phyloP scores from a whole-genome alignment of 2,113 vertebrate species.

The Progne subis region DNA sequence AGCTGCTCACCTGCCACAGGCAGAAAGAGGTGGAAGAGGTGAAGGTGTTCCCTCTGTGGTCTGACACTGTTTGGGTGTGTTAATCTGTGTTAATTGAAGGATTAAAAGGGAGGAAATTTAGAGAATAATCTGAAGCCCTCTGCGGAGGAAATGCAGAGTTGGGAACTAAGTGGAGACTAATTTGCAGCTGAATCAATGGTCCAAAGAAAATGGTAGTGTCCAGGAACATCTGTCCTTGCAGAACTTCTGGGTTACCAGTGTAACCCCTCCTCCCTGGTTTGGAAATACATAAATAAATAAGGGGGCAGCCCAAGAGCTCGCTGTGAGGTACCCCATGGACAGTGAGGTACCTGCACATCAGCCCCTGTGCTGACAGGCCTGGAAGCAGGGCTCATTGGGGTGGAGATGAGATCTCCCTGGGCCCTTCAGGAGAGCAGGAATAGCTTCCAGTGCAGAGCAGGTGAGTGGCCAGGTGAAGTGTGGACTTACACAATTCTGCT shows the following conservation, averaged over 20 bases:
- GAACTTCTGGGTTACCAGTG: not conserved
- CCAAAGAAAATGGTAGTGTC: not conserved
- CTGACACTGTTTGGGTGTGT: not conserved
- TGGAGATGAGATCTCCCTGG: not conserved
- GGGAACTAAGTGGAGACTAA: not conserved
- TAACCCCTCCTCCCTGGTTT: not conserved
- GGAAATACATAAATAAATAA: not conserved
- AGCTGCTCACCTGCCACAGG: not conserved
- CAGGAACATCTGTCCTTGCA: not conserved
- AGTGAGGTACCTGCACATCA: not conserved
- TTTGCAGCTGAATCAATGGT: not conserved
- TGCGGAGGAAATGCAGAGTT: not conserved
- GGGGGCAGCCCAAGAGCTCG: not conserved
- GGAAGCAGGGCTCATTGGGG: not conserved
- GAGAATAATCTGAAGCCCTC: not conserved
- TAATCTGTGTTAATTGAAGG: not conserved
- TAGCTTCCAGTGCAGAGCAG: not conserved
- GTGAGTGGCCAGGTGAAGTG: not conserved
- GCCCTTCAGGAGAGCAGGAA: not conserved
- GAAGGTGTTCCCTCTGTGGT: not conserved
- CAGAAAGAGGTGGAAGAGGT: not conserved
- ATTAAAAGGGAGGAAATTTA: not conserved
- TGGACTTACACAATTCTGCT: fast-evolving
- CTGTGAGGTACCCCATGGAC: no score
- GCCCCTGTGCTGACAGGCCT: not conserved